Percentiles rank a stretch among this genome's conserved stretches.
These are phyloP conservation scores for Elephantulus edwardii DNA, from an alignment of 2,113 vertebrate species.

Conservation along the genomic window DNA sequence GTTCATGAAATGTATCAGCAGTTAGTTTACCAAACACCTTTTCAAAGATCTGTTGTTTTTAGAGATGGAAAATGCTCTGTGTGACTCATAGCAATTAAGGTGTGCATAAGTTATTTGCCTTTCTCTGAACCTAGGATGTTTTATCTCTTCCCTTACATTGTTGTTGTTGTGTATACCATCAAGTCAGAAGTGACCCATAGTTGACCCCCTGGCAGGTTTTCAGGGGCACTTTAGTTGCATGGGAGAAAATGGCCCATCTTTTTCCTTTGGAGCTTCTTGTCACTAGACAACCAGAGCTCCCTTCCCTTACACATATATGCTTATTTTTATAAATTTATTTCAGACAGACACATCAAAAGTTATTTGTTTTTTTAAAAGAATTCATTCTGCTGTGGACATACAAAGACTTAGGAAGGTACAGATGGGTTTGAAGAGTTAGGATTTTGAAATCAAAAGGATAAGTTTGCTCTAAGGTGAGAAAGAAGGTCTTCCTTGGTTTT, in stretches of 20 bases:
- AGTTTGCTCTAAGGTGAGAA: neutral
- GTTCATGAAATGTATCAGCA: conserved; percentile 3
- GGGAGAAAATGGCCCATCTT: too few relatives aligned
- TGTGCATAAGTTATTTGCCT: neutral
- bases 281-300: too few relatives aligned
- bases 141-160: neutral
- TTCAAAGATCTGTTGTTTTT: neutral
- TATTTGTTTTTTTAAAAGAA: neutral
- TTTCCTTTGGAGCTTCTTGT: too few relatives aligned
- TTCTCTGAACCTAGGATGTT: neutral
- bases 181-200: too few relatives aligned
- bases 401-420: neutral
- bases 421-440: neutral
- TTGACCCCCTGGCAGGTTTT: too few relatives aligned
- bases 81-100: neutral
- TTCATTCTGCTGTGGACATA: neutral
- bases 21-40: neutral
- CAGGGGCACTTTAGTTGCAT: too few relatives aligned
- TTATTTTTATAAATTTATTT: conserved; percentile 19
- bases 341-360: neutral
- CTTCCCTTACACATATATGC: too few relatives aligned
- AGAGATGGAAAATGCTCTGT: neutral
- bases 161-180: too few relatives aligned
- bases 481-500: neutral
- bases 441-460: neutral